These are phyloP conservation scores for Heterodera filipjevi DNA, from an alignment of 2,888 invertebrate genomes.

Conservation along the genomic window DNA sequence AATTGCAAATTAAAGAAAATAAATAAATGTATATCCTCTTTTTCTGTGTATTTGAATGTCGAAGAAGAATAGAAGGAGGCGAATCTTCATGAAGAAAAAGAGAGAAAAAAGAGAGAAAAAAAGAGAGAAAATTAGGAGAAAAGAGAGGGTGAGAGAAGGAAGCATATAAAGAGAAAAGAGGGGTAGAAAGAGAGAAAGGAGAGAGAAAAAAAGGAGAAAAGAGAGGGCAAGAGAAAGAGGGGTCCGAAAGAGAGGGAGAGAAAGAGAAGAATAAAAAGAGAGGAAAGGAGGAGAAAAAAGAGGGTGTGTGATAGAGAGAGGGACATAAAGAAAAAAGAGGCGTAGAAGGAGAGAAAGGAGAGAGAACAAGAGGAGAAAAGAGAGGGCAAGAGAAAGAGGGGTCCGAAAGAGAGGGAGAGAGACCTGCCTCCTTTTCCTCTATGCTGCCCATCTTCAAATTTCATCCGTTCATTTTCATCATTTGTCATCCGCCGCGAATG, in stretches of 20 bases:
- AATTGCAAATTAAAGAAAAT: too few relatives aligned
- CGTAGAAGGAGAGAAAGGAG: background rate
- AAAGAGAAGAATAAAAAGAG: background rate
- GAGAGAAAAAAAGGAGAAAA: background rate
- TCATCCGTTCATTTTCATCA: conserved; percentile 1
- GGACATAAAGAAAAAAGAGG: background rate
- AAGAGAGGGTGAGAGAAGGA: background rate
- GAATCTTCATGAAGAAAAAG: background rate
- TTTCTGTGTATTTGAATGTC: background rate
- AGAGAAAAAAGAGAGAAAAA: background rate
- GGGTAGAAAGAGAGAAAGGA: background rate
- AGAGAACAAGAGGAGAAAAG: background rate
- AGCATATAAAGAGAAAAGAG: background rate
- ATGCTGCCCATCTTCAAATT: background rate
- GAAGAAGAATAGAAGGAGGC: background rate
- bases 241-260: background rate
- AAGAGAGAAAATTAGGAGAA: background rate
- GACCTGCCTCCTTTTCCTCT: background rate
- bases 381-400: background rate
- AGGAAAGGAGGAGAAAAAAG: background rate
- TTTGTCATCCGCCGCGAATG: background rate
- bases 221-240: background rate
- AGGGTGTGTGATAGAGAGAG: too few relatives aligned
- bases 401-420: background rate
- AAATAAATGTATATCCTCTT: background rate